Evolutionary conservation across 2,888 invertebrate species (phyloP).

Genomic region (Scaptomyza tumidula): DNA sequence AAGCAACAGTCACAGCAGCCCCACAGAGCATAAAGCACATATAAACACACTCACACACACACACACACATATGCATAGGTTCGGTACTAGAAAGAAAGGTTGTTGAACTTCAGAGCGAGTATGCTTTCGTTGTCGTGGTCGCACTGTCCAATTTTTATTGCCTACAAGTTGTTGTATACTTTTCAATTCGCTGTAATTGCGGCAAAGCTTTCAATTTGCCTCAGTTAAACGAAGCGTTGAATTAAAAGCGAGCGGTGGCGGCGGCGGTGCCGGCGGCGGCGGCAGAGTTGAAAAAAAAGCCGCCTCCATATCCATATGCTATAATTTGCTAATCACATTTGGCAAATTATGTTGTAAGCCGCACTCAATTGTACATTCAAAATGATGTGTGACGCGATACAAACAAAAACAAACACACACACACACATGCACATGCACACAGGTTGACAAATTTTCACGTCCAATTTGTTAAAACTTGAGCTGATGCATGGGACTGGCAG

Average conservation of each 20-base stretch:
- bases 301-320: conserved; percentile 48
- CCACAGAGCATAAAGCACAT: conserved; percentile 37
- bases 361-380: conserved; percentile 67
- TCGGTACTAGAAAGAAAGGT: conserved; percentile 45
- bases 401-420: conserved; percentile 12
- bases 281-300: conserved; percentile 5
- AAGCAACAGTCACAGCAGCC: conserved; percentile 21
- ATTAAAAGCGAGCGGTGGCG: conserved; percentile 72
- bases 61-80: conserved; percentile 6
- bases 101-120: conserved; percentile 56
- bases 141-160: conserved; percentile 73
- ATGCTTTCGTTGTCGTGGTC: conserved; percentile 27
- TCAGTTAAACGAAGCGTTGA: conserved; percentile 79
- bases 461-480: conserved; percentile 32
- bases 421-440: conserved; percentile 13
- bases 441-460: conserved; percentile 59
- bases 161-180: conserved; percentile 62
- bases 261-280: no score
- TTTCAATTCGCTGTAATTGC: conserved; percentile 75
- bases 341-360: conserved; percentile 75
- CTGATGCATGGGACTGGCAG: conserved; percentile 18
- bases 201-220: conserved; percentile 75
- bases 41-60: conserved; percentile 7
- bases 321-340: conserved; percentile 76
- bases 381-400: conserved; percentile 53